Conservation (phyloP, 2,797 vertebrate species). For the Erithacus rubecula region DNA sequence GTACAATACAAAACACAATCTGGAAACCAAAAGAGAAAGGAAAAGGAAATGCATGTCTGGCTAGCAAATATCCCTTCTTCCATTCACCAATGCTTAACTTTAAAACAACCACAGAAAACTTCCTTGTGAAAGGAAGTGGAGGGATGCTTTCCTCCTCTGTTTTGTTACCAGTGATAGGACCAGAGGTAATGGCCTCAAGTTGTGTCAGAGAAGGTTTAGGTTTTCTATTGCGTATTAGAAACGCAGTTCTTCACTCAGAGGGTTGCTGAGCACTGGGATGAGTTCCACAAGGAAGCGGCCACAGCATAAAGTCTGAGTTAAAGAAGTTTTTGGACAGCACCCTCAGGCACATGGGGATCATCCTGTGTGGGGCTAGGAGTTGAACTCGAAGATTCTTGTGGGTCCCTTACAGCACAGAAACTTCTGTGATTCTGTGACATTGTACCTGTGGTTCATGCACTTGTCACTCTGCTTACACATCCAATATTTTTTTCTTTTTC, state of each 20-base stretch:
- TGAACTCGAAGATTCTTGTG: background rate
- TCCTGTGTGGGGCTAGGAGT: background rate
- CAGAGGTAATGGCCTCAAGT: background rate
- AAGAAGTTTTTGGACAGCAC: background rate
- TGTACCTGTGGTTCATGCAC: background rate
- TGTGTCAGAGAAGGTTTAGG: background rate
- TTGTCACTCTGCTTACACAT: background rate
- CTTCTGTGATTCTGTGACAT: background rate
- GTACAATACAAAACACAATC: background rate
- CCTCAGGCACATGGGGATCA: background rate
- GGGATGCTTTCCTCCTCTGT: background rate
- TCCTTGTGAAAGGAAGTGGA: background rate
- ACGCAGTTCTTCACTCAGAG: background rate
- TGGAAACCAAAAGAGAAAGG: background rate
- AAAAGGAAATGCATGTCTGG: background rate
- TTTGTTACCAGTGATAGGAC: background rate
- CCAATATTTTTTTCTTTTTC: background rate
- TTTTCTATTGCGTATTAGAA: background rate
- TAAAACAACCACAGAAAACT: background rate
- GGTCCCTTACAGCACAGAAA: background rate
- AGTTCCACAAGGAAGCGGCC: background rate
- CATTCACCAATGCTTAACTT: background rate
- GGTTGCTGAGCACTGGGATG: background rate
- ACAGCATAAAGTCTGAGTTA: background rate
- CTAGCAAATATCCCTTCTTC: background rate